Conservation (phyloP, 1,140 invertebrate genomes). For the Tribolium madens region DNA sequence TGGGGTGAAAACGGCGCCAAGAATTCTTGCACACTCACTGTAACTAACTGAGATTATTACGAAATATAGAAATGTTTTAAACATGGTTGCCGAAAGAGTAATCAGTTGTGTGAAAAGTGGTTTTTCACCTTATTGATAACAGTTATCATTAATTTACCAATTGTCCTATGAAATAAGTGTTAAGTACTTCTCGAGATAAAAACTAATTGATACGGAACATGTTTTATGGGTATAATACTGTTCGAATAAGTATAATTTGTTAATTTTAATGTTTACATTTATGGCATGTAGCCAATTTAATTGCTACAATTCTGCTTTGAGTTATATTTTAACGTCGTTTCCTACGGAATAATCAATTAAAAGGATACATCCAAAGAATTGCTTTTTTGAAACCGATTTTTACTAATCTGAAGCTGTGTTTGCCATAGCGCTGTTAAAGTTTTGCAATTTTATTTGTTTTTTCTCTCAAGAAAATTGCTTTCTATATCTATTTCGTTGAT, state of each 20-base stretch:
- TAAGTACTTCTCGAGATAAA: background rate
- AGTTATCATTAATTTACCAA: background rate
- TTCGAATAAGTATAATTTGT: background rate
- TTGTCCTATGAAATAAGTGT: background rate
- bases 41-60: background rate
- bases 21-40: slow-evolving; percentile 47
- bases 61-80: background rate
- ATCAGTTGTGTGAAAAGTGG: background rate
- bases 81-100: background rate
- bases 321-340: slow-evolving; percentile 20
- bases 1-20: slow-evolving; percentile 46
- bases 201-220: background rate
- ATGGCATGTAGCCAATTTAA: background rate
- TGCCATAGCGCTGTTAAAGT: no score
- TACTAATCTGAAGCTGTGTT: no score
- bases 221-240: background rate
- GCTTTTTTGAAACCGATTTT: slow-evolving; percentile 26
- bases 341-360: slow-evolving; percentile 53
- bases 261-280: background rate
- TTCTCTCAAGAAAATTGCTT: no score
- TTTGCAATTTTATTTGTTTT: no score
- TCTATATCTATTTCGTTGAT: no score
- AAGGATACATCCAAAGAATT: slow-evolving; percentile 66
- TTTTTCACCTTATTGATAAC: background rate
- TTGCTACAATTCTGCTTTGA: slow-evolving; percentile 54